These are phyloP conservation scores for Periphyllus acericola DNA, from an alignment of 2,888 invertebrate species.

Conservation along the genomic window DNA sequence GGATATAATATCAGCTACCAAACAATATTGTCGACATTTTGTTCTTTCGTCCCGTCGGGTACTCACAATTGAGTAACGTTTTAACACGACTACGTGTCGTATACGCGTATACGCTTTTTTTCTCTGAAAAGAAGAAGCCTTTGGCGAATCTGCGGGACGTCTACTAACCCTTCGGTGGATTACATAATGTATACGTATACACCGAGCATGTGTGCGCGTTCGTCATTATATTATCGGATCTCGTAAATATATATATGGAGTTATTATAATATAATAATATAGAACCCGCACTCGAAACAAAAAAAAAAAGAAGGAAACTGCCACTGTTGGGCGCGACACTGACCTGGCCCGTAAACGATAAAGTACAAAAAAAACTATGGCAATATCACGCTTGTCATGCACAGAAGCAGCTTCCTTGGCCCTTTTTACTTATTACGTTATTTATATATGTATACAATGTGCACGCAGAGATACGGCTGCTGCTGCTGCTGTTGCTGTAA, in stretches of 20 bases:
- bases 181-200: not conserved
- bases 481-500: not conserved
- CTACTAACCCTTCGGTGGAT: constrained; percentile 49
- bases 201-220: not conserved
- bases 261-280: too few relatives aligned
- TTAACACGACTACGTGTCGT: constrained; percentile 3
- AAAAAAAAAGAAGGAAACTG: constrained; percentile 20
- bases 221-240: not conserved
- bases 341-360: constrained; percentile 10
- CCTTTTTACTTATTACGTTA: not conserved
- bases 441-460: not conserved
- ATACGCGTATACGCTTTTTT: not conserved
- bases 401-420: constrained; percentile 42
- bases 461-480: constrained; percentile 34
- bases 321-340: constrained; percentile 1
- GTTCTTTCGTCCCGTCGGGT: not conserved
- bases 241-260: not conserved
- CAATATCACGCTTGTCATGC: constrained; percentile 49
- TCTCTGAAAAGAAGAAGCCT: constrained; percentile 38
- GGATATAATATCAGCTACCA: not conserved
- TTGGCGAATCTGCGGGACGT: constrained; percentile 50
- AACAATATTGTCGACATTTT: constrained; percentile 11
- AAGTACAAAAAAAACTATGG: constrained; percentile 13
- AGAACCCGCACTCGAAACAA: not conserved
- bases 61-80: constrained; percentile 28